Conservation (phyloP, 2,797 vertebrate genomes). For the Betta splendens region DNA sequence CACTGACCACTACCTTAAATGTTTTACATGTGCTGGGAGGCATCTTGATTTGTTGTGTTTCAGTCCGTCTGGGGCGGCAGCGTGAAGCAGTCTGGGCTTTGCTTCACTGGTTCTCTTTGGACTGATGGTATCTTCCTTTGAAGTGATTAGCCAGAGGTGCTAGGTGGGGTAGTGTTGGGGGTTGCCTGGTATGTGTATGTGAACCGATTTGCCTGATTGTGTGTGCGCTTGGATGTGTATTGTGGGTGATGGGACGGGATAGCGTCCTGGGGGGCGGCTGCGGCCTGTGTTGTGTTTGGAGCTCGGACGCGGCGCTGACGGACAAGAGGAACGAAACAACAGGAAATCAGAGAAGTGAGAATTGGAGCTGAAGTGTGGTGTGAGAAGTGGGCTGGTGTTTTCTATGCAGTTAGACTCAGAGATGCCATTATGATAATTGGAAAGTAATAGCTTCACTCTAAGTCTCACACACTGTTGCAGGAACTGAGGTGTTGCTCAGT, state of each 20-base stretch:
- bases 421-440: conserved; percentile 56
- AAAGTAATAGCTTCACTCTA: conserved; percentile 43
- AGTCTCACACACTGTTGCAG: conserved; percentile 48
- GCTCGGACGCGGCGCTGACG: conserved; percentile 16
- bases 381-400: conserved; percentile 34
- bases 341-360: conserved; percentile 11
- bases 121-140: conserved; percentile 76
- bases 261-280: conserved; percentile 39
- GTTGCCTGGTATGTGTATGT: conserved; percentile 58
- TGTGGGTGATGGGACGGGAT: conserved; percentile 12
- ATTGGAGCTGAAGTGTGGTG: conserved; percentile 14
- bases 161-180: conserved; percentile 58
- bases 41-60: conserved; percentile 16
- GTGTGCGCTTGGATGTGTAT: conserved; percentile 57
- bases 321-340: conserved; percentile 8
- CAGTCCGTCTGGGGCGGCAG: conserved; percentile 20
- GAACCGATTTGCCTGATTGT: conserved; percentile 67
- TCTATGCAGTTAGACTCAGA: conserved; percentile 31
- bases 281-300: conserved; percentile 8
- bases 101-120: conserved; percentile 34
- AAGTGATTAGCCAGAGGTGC: conserved; percentile 75
- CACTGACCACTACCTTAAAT: conserved; percentile 7
- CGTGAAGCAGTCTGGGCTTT: conserved; percentile 33
- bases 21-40: neutral
- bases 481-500: conserved; percentile 16